A percentile compares a stretch with the other conserved stretches of the same genome.
Evolutionary conservation across 2,113 vertebrate species (phyloP).

Genomic region (Gracilinanus agilis): DNA sequence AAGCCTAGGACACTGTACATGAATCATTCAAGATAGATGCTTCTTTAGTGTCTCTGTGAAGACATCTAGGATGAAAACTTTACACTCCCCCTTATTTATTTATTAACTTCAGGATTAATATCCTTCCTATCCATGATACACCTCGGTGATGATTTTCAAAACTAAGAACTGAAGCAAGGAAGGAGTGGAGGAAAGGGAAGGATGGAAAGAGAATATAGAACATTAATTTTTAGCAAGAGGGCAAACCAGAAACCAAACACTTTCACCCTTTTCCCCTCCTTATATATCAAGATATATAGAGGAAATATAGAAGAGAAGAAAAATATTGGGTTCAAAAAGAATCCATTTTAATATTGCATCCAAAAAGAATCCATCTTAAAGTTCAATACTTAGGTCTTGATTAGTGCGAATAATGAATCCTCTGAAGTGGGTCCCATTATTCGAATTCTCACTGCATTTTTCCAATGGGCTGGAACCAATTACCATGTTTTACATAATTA

Average conservation of each 20-base stretch:
- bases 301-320: background rate
- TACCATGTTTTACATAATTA: background rate
- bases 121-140: background rate
- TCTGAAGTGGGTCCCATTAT: background rate
- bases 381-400: background rate
- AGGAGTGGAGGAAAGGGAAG: slow-evolving; percentile 15
- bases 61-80: background rate
- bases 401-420: background rate
- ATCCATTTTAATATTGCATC: background rate
- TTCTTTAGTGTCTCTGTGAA: background rate
- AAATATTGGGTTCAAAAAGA: background rate
- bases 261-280: background rate
- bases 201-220: background rate
- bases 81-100: background rate
- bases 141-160: slow-evolving; percentile 7
- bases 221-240: slow-evolving; percentile 11
- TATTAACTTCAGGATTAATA: background rate
- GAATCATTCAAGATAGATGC: background rate
- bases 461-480: background rate
- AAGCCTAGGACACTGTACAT: background rate
- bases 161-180: background rate
- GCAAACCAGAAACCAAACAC: background rate
- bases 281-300: background rate
- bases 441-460: background rate
- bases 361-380: background rate